Evolutionary conservation across 2,113 vertebrate genomes (phyloP), one percentile per base, ranked within the genome.

Genomic region (Sclerurus mexicanus): DNA sequence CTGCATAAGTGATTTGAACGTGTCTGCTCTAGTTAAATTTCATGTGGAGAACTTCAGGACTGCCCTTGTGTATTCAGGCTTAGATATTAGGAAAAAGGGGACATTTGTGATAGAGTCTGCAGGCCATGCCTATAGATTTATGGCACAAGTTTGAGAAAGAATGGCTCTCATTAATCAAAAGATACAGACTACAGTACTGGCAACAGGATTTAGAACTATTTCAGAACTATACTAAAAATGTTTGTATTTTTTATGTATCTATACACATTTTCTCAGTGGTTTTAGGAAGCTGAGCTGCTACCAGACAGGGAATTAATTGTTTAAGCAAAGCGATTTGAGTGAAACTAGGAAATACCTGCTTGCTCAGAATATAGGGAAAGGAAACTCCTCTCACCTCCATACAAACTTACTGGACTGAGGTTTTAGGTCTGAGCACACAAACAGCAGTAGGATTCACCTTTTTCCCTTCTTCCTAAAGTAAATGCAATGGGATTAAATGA

Each of bases 11-110:
- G 46, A 27, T 58, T 91, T 83, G 66, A 91, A n/a, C 22, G 39
- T 56, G 55, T 68, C 77, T 91, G 68, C n/a, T 78, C 50, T 84
- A 56, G 81, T 87, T 93, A 74, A 77, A 49, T 58, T 85, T 78
- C 46, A 67, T 1, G 2, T 44, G 74, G 59, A 84, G 50, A 50
- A 69, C 28, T 56, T 91, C 23, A 69, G 68, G 81, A 25, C 40
- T 84, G 12, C 23, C 58, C 40, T 74, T 63, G 46, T 0, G 0
- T 69, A 25, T 77, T 84, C 12, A 1, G 49, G 28, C 30, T 35
- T 58, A 8, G 56, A 5, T 84, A 4, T 37, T 49, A 53, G 64
- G 73, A 40, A n/a, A 81, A 94, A 49, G 55, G 7, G 55, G 27
- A 72, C 20, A 50, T 27, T 93, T 3, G 2, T 81, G 35, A 76